A percentile compares a stretch with the other conserved stretches of the same genome.
Evolutionary conservation across 2,888 invertebrate species (phyloP).

Genomic region (Hirtodrosophila duncani): DNA sequence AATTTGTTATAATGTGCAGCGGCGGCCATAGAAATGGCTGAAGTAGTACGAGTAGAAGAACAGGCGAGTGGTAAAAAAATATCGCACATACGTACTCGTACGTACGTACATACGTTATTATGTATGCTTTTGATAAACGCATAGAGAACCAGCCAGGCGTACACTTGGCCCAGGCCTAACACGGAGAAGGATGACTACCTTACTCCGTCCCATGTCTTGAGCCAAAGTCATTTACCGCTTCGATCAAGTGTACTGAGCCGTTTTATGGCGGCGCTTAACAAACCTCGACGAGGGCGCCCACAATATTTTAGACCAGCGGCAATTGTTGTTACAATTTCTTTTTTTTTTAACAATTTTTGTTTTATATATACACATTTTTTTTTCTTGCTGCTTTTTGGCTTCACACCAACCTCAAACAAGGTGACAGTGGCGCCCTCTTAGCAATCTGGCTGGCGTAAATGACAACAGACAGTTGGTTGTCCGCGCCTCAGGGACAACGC

Average conservation of each 20-base stretch:
- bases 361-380: conserved; percentile 7
- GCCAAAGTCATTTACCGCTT: conserved; percentile 66
- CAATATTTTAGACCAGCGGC: conserved; percentile 6
- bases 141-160: conserved; percentile 68
- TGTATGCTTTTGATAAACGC: conserved; percentile 68
- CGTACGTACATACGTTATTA: conserved; percentile 40
- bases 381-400: conserved; percentile 38
- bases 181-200: neutral
- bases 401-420: conserved; percentile 28
- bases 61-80: conserved; percentile 13
- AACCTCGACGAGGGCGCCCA: conserved; percentile 48
- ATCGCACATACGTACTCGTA: conserved; percentile 24
- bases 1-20: conserved; percentile 72
- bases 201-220: conserved; percentile 41
- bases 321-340: conserved; percentile 33
- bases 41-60: conserved; percentile 19
- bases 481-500: conserved; percentile 38
- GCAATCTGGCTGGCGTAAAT: conserved; percentile 3
- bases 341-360: conserved; percentile 14
- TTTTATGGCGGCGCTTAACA: conserved; percentile 71
- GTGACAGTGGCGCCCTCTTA: too few species aligned
- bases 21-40: conserved; percentile 49
- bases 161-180: conserved; percentile 47
- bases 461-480: conserved; percentile 34
- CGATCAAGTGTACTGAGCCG: conserved; percentile 72